Base-by-base conservation (phyloP, 2,888 invertebrate genomes). In the Molorchus minor region DNA sequence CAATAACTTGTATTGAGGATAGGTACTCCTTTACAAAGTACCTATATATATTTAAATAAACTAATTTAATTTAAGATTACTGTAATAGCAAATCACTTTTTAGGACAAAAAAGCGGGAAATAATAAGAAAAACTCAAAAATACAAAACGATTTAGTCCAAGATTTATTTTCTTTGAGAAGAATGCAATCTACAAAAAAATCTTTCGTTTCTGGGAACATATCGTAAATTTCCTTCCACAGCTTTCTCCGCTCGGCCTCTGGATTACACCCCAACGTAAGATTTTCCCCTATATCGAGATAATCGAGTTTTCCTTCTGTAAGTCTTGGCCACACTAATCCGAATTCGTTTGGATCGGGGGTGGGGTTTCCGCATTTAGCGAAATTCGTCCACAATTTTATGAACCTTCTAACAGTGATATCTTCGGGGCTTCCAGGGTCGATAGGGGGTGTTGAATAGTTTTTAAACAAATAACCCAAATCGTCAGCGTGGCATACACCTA, bases 361-460 rank as follows among this genome's bases (percentile, higher is more conserved):
- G 3, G 75, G 75, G 52, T 69, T 68, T 0, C 72, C 71, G 54
- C 52, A 63, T 61, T 63, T 73, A 1, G 74, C 74, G 58, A 76
- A 77, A 65, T 76, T 75, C 0, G 73, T 70, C 75, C 75, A 77
- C 38, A 75, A 51, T 62, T 64, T 73, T 1, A 70, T 61, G 25
- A 75, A 58, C 52, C 66, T 65, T 10, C 51, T 55, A 7, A 69
- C 62, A 4, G 58, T 59, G 13, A 55, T 41, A 10, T 70, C 66
- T 52, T 72, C 72, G 7, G 56, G 17, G n/a, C 65, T 65, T 15
- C 56, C 67, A 3, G 52, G 43, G 41, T 51, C 54, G 3, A 65
- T 17, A 21, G 49, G 53, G 7, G 64, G 59, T 2, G 70, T 64
- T 10, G 59, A 54, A 16, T 56, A 44, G 20, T 54, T 68, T 53